Evolutionary conservation across 2,797 vertebrate genomes (phyloP), one percentile per base, ranked within the genome.

Genomic region (Cynodonichthys magdalenae): DNA sequence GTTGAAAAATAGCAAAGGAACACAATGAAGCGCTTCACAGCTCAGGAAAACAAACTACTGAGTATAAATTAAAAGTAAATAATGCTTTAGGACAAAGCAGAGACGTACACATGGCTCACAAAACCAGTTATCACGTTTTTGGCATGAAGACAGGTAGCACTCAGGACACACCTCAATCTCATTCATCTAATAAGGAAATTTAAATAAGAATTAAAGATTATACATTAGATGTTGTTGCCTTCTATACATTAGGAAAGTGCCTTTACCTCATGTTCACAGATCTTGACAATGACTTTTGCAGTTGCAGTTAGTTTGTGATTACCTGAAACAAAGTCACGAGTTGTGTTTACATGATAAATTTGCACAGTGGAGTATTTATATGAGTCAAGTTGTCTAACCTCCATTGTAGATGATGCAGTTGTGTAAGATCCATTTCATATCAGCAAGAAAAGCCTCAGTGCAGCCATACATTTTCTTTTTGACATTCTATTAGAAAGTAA

Each of bases 351-450:
- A 57, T 41, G 55, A 4, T 31, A 28, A n/a, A 28, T 34, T 8
- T 20, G 17, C 12, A 61, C 49, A 74, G 18, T 8, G 29, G 10
- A 49, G 31, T 48, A 46, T 3, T 46, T 18, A 47, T 39, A 5
- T 36, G 11, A 15, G 34, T 48, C 3, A 59, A 64, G 51, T 5
- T 52, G 18, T 84, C 93, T 72, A 90, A 97, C 97, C 97, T 88
- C 97, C 97, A 58, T 99, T 99, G 90, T 99, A 99, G 88, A 99
- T 99, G 82, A 99, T 99, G 88, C 97, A 99, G 88, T 99, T 99
- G 94, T 99, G 97, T 69, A 99, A 94, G 85, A 99, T 99, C 97
- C 97, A 99, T 90, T 99, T 99, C 87, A 96, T 95, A 59, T 99
- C 97, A 24, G 97, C 97, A 85, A 99, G 92, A 90, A 99, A 99